phyloP scores from a whole-genome alignment of 2,113 vertebrate genomes.

The Hemiprocne comata region DNA sequence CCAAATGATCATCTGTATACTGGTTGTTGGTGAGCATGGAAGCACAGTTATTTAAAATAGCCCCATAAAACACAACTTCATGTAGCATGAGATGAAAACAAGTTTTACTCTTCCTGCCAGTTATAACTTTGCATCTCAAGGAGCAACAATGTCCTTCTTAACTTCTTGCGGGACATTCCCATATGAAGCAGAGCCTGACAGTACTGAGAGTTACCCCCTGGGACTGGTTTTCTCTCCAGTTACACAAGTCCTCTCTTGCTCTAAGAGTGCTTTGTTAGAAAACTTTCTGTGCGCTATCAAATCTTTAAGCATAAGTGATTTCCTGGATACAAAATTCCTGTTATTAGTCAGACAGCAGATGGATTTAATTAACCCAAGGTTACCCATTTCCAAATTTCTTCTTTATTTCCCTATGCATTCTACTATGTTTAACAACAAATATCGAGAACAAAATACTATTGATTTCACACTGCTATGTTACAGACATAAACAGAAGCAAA shows the following conservation, averaged over 20 bases:
- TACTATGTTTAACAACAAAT: not conserved
- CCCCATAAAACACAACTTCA: not conserved
- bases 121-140: not conserved
- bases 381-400: conserved; percentile 12
- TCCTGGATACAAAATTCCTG: not conserved
- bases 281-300: not conserved
- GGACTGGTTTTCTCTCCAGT: not conserved
- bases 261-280: not conserved
- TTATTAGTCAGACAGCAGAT: conserved; percentile 41
- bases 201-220: not conserved
- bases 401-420: not conserved
- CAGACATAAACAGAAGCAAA: not conserved
- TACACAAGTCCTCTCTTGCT: not conserved
- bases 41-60: not conserved
- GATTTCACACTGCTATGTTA: not conserved
- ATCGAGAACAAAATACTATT: not conserved
- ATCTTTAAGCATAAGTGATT: not conserved
- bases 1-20: not conserved
- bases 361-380: conserved; percentile 36
- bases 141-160: not conserved
- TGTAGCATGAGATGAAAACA: not conserved
- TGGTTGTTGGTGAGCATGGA: not conserved
- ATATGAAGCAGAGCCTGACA: not conserved
- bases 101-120: not conserved
- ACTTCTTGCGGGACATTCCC: not conserved